A percentile compares a stretch with the other conserved stretches of the same genome.
phyloP scores from a whole-genome alignment of 2,888 invertebrate species.

The Phortica okadai region DNA sequence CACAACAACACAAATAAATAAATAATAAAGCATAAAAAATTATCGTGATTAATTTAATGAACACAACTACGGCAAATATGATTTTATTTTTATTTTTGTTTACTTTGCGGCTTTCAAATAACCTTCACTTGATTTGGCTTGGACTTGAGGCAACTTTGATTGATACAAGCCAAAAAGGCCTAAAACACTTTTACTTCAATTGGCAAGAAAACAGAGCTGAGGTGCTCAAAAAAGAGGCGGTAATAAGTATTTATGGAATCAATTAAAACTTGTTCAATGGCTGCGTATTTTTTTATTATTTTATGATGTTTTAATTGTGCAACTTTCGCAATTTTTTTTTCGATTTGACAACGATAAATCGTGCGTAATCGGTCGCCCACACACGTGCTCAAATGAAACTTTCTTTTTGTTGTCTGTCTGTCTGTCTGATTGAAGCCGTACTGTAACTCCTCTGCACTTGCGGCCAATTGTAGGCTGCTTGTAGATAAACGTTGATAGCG shows the following conservation, averaged over 20 bases:
- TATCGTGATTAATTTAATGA: constrained; percentile 29
- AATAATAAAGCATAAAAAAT: constrained; percentile 36
- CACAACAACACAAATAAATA: constrained; percentile 49
- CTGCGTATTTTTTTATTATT: background rate
- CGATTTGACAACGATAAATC: background rate
- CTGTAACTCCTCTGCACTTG: no score
- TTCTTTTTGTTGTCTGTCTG: no score
- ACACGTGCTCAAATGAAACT: background rate
- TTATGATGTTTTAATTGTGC: background rate
- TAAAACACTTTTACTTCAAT: constrained; percentile 2
- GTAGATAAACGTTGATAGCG: no score
- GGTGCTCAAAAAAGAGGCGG: background rate
- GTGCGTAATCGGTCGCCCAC: background rate
- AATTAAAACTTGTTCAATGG: background rate
- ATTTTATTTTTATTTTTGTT: background rate
- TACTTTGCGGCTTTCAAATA: constrained; percentile 1
- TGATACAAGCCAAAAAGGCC: background rate
- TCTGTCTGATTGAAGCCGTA: no score
- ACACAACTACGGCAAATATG: constrained; percentile 10
- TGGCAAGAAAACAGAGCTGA: background rate
- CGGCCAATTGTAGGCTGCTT: no score
- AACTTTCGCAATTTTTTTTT: constrained; percentile 22
- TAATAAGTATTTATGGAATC: background rate
- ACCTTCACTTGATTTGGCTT: constrained; percentile 3
- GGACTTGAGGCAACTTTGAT: background rate